A percentile compares a stretch with the other conserved stretches of the same genome.
These are phyloP conservation scores for Scartelaos histophorus DNA, from an alignment of 2,113 vertebrate genomes.

Conservation along the genomic window DNA sequence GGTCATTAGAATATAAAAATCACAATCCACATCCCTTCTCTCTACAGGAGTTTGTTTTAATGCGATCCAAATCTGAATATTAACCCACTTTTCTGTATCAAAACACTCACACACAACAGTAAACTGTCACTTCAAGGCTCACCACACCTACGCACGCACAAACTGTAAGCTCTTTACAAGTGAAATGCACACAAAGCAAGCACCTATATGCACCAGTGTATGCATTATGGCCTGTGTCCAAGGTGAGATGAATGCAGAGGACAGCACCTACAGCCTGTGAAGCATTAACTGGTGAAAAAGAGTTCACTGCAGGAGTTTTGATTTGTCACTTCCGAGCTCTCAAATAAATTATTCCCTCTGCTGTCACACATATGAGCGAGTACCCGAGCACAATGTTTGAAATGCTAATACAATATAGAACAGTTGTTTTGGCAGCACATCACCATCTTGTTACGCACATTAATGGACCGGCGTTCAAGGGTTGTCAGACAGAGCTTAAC, in stretches of 20 bases:
- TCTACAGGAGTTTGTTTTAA: background rate
- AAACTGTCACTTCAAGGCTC: constrained; percentile 20
- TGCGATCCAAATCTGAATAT: constrained; percentile 3
- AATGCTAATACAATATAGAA: constrained; percentile 42
- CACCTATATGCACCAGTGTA: constrained; percentile 29
- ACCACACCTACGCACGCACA: constrained; percentile 7
- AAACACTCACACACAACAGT: constrained; percentile 30
- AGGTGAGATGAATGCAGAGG: constrained; percentile 49
- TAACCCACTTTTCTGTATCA: constrained; percentile 26
- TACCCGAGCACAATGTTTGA: constrained; percentile 28
- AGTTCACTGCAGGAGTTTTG: constrained; percentile 32
- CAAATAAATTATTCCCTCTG: constrained; percentile 41
- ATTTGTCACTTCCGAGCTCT: constrained; percentile 13
- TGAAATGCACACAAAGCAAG: constrained; percentile 34
- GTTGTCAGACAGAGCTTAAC: constrained; percentile 18
- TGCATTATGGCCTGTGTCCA: constrained; percentile 46
- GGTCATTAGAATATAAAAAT: constrained; percentile 25
- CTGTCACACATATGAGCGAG: constrained; percentile 28
- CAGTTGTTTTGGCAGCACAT: constrained; percentile 16
- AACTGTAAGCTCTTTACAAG: constrained; percentile 25
- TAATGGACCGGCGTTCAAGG: constrained; percentile 15
- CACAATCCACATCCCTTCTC: background rate
- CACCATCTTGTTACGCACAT: constrained; percentile 13
- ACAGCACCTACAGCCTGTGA: constrained; percentile 8
- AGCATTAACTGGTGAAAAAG: constrained; percentile 4